Conservation (phyloP, 2,797 vertebrate species). For the Lacerta agilis region DNA sequence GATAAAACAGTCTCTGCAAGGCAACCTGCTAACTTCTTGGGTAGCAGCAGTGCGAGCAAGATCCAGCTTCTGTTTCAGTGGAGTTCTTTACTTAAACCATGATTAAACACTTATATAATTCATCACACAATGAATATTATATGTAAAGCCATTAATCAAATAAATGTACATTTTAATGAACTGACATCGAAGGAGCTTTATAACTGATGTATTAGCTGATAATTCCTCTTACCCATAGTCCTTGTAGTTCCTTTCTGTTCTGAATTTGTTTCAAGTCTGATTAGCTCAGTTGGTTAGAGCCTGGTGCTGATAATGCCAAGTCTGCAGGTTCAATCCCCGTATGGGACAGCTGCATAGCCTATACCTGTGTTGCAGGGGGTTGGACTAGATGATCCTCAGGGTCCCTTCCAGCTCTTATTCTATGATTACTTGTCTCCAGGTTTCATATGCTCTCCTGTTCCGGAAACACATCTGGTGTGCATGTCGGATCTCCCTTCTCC, state of each 20-base stretch:
- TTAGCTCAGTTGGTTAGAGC: too few species aligned
- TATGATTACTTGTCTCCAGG: not conserved
- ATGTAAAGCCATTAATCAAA: slow-evolving; percentile 4
- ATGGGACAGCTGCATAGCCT: too few species aligned
- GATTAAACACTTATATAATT: slow-evolving; percentile 11
- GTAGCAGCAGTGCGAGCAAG: not conserved
- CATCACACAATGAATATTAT: slow-evolving; percentile 10
- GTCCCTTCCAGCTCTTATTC: too few species aligned
- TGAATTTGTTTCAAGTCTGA: not conserved
- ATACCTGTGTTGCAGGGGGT: too few species aligned
- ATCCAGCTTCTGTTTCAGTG: not conserved
- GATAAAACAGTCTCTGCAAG: not conserved
- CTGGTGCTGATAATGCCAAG: too few species aligned
- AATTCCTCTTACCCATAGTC: not conserved
- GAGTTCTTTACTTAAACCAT: not conserved
- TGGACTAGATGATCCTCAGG: too few species aligned
- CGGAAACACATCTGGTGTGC: not conserved
- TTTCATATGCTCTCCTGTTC: not conserved
- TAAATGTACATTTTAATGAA: slow-evolving; percentile 1
- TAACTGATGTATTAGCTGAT: not conserved
- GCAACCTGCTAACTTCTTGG: not conserved
- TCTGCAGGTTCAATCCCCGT: too few species aligned
- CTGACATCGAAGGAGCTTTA: not conserved
- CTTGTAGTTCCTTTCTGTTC: not conserved
- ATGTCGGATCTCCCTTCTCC: not conserved